Evolutionary conservation across 2,888 invertebrate species (phyloP), one percentile per base, ranked within the genome.

Genomic region (Piscicola geometra): DNA sequence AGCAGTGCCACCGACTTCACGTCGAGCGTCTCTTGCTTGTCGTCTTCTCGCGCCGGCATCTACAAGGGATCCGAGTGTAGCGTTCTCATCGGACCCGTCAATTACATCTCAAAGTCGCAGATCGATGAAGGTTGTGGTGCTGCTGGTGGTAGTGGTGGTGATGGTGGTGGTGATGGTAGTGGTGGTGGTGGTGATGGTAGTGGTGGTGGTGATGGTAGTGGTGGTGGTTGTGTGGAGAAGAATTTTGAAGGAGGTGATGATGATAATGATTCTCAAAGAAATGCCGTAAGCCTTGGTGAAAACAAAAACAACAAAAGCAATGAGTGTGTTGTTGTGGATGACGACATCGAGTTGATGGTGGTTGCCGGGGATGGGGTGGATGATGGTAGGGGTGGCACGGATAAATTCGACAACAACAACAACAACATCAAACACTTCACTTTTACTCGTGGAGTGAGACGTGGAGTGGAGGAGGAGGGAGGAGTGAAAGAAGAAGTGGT

Each of bases 1-100:
- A 86, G 86, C 12, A 85, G 86, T 0, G 86, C 86, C 79, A 85
- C 85, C 79, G 85, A 85, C 80, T 85, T 86, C 76, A 82, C 86
- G 50, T 86, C 86, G 71, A 86, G 85, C 9, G 77, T 73, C 56
- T 77, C 78, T n/a, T 77, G 71, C 35, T n/a, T 72, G 25, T 73
- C 73, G 28, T 68, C 76, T 35, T 78, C 68, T 25, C 68, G 41
- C 21, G 73, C 66, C 15, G 76, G 68, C 25, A 84, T 85, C 3
- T 86, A 86, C 79, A 84, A 84, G 78, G 86, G 86, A 2, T 86
- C 86, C 0, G 86, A 86, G 79, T 86, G 86, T 79, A 85, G 85
- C 80, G 85, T 86, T 73, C 82, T 86, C 50, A 86, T 86, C 72
- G 86, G 85, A 12, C 60, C 60, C 3, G 12, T 56, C n/a, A 56